Evolutionary conservation across 2,888 invertebrate genomes (phyloP).

Genomic region (Melipona bicolor): DNA sequence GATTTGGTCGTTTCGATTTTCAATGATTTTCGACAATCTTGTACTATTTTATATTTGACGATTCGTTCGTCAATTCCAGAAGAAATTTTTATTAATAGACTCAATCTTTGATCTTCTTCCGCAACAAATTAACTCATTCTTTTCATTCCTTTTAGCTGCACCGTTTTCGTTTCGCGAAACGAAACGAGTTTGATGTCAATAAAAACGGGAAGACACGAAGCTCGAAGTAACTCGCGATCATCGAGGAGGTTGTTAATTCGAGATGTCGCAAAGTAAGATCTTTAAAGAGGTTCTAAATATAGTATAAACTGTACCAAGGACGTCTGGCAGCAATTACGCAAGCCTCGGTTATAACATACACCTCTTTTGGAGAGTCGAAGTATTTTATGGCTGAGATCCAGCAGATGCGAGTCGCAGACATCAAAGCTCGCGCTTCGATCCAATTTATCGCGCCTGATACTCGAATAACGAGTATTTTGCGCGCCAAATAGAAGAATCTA

Average conservation of each 20-base stretch:
- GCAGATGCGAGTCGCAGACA: conserved; percentile 54
- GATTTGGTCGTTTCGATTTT: background rate
- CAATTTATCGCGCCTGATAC: conserved; percentile 25
- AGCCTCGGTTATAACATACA: conserved; percentile 38
- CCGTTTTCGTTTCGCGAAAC: too few species aligned
- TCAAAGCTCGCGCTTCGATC: conserved; percentile 48
- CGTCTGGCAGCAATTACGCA: conserved; percentile 57
- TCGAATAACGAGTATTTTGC: conserved; percentile 43
- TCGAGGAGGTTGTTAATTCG: background rate
- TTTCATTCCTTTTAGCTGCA: too few species aligned
- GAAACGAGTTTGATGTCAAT: too few species aligned
- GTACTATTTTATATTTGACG: too few species aligned
- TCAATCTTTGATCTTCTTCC: too few species aligned
- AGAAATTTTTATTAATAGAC: too few species aligned
- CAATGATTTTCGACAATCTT: background rate
- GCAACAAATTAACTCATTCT: too few species aligned
- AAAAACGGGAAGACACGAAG: too few species aligned
- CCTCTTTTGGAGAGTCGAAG: conserved; percentile 21
- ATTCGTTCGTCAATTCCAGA: too few species aligned
- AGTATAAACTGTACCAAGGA: background rate
- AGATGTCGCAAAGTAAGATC: background rate
- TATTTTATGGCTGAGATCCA: conserved; percentile 55
- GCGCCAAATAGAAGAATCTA: background rate
- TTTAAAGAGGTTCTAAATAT: background rate
- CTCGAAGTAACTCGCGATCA: too few species aligned